Evolutionary conservation across 2,888 invertebrate genomes (phyloP), one percentile per base, ranked within the genome.

Genomic region (Galerucella nymphaeae): DNA sequence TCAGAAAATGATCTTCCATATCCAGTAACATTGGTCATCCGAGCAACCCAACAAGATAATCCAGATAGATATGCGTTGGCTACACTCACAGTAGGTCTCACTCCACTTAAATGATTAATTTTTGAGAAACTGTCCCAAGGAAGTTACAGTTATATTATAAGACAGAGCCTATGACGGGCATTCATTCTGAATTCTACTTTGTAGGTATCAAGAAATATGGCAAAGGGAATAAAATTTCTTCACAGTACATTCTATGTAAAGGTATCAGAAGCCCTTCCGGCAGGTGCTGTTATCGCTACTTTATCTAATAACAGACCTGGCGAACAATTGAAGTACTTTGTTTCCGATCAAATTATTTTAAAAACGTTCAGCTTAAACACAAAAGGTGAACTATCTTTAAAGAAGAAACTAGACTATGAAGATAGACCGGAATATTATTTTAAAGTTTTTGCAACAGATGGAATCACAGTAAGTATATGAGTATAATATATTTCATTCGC

Each of bases 371-470:
- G 90, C 1, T 91, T 96, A 75, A 94, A 93, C 78, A 89, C 92
- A 45, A 91, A 91, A 66, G 96, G 96, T 0, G 96, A 96, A 83
- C 88, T 97, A 62, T 89, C 94, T 16, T 88, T 96, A 70, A 90
- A 91, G 71, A 91, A 92, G 70, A 88, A 92, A 16, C 87, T 96
- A 68, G 96, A 96, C 88, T 96, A 92, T 84, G 96, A 96, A 85
- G 89, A 90, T 53, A 87, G 89, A 71, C 90, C 91, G 50, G 89
- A 89, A 45, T 95, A 95, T 84, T 88, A 90, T 72, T 94, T 96
- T 85, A 91, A 93, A 81, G 94, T 95, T 55, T 92, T 93, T 85
- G 95, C 94, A 65, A 94, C 95, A 0, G 96, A 96, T 86, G 93
- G 93, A 16, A 84, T 88, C 75, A 90, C 92, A 79, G 94, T 94